Evolutionary conservation across 53 echinoderm and acorn worm species (phyloP).

Genomic region (Holothuria leucospilota): DNA sequence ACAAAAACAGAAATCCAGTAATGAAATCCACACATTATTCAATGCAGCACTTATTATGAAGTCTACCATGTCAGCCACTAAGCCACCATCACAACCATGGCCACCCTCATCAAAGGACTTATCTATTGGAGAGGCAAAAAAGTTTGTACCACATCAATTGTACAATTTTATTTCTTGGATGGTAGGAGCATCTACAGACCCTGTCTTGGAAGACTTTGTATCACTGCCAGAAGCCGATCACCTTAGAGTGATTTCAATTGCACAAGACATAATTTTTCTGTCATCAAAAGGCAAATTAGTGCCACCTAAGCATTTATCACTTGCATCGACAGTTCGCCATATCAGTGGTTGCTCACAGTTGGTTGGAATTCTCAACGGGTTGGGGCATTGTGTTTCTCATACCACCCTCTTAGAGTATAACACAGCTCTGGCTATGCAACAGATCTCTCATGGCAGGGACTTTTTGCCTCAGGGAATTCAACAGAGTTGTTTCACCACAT

Average conservation of each 20-base stretch:
- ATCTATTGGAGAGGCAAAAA: no score
- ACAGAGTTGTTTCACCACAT: conserved; percentile 42
- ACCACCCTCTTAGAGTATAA: conserved; percentile 59
- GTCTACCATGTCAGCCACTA: no score
- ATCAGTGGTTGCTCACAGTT: conserved; percentile 67
- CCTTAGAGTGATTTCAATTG: conserved; percentile 42
- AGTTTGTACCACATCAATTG: background rate
- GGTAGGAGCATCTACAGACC: conserved; percentile 48
- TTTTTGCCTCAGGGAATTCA: conserved; percentile 46
- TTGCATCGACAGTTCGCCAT: conserved; percentile 68
- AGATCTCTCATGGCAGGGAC: conserved; percentile 38
- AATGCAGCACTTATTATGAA: no score
- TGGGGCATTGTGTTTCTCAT: conserved; percentile 68
- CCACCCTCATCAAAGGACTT: no score
- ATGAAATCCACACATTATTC: no score
- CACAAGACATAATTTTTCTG: conserved; percentile 64
- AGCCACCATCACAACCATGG: no score
- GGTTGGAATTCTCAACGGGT: conserved; percentile 69
- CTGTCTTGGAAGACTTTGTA: background rate
- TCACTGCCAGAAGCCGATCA: background rate
- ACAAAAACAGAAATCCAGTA: no score
- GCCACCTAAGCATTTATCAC: conserved; percentile 59
- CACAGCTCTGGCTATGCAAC: conserved; percentile 65
- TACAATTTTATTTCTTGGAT: conserved; percentile 74
- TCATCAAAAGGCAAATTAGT: conserved; percentile 36